phyloP scores from a whole-genome alignment of 2,888 invertebrate species.

The Aplocera efformata region DNA sequence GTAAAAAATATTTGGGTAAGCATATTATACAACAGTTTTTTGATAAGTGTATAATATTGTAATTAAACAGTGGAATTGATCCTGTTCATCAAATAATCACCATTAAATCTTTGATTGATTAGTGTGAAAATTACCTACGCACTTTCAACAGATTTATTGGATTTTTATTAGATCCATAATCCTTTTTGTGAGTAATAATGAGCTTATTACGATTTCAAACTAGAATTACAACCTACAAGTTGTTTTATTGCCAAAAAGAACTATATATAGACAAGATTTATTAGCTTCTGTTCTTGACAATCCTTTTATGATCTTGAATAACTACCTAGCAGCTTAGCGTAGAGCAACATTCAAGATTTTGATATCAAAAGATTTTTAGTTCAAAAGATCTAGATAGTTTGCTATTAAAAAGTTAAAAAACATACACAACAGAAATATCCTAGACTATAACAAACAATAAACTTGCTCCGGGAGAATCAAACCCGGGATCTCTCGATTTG shows the following conservation, averaged over 20 bases:
- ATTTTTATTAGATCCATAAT: slow-evolving; percentile 9
- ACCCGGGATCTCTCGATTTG: no score
- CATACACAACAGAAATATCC: no score
- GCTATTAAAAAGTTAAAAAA: no score
- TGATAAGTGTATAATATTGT: no score
- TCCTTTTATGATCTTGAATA: slow-evolving; percentile 11
- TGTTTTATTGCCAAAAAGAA: slow-evolving; percentile 12
- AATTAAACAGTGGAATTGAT: slow-evolving; percentile 1
- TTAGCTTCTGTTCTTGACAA: slow-evolving; percentile 3
- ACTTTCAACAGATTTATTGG: slow-evolving; percentile 6
- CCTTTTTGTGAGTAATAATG: slow-evolving; percentile 2
- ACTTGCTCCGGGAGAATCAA: no score
- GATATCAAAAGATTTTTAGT: no score
- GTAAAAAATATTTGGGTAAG: no score
- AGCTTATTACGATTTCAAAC: slow-evolving; percentile 5
- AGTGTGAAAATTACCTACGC: slow-evolving; percentile 10
- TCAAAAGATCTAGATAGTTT: no score
- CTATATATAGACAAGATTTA: slow-evolving; percentile 9
- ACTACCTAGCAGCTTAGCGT: background rate
- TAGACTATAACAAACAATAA: no score
- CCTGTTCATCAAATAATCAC: background rate
- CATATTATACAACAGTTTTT: no score
- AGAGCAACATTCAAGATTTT: background rate
- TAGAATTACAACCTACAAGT: slow-evolving; percentile 14
- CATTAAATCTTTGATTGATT: slow-evolving; percentile 21